phyloP scores from a whole-genome alignment of 1,140 invertebrate genomes.

The Tyrophagus putrescentiae region DNA sequence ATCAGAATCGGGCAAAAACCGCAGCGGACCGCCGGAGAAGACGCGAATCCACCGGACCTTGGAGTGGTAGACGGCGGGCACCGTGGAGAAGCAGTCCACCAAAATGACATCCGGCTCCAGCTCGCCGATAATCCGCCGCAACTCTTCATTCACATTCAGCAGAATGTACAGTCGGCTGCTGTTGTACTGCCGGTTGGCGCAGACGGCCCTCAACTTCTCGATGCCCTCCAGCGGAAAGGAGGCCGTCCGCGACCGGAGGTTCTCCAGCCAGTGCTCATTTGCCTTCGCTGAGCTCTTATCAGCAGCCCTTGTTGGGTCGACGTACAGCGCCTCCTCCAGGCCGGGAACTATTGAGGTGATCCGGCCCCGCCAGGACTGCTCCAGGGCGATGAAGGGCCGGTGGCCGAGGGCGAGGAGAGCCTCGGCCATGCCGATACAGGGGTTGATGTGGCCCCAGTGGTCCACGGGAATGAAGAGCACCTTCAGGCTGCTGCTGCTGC shows the following conservation, averaged over 20 bases:
- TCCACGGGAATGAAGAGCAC: constrained; percentile 12
- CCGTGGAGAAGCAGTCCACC: constrained; percentile 9
- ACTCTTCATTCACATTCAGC: background rate
- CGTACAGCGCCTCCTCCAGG: constrained; percentile 13
- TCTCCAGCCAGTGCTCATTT: background rate
- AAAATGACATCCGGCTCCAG: constrained; percentile 18
- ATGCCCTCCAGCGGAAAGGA: background rate
- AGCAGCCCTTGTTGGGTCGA: background rate
- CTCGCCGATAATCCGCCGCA: background rate
- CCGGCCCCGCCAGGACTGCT: background rate
- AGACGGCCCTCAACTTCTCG: background rate
- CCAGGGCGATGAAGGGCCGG: constrained; percentile 8
- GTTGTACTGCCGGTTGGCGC: background rate
- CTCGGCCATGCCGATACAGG: constrained; percentile 13
- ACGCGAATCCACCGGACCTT: constrained; percentile 13
- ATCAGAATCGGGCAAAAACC: background rate
- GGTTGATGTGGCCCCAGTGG: constrained; percentile 5
- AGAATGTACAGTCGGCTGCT: background rate
- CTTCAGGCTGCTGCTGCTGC: too few relatives aligned
- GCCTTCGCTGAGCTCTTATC: too few relatives aligned
- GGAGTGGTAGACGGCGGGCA: constrained; percentile 8
- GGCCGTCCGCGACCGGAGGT: background rate
- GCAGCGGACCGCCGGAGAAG: background rate
- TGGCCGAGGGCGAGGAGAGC: background rate
- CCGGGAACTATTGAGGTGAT: background rate